Evolutionary conservation across 2,888 invertebrate species (phyloP).

Genomic region (Pogonocherus hispidulus): DNA sequence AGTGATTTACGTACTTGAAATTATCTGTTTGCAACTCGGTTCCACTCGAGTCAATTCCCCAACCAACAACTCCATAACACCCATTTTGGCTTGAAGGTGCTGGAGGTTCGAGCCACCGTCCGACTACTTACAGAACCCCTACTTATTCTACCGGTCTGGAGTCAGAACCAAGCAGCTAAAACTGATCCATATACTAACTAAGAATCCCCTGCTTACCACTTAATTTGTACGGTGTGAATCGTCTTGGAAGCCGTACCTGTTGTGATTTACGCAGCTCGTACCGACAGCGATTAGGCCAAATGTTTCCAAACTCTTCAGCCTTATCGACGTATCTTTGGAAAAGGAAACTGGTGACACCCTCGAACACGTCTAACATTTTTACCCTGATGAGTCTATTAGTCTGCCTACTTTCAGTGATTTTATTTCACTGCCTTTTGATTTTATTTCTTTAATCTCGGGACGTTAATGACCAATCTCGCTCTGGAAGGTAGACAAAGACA

Average conservation of each 20-base stretch:
- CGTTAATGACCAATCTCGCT: slow-evolving; percentile 40
- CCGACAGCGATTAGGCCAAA: slow-evolving; percentile 66
- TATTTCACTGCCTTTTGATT: slow-evolving; percentile 48
- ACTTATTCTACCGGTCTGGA: slow-evolving; percentile 64
- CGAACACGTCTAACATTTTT: slow-evolving; percentile 60
- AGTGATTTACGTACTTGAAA: slow-evolving; percentile 65
- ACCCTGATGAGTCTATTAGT: slow-evolving; percentile 65
- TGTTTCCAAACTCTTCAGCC: slow-evolving; percentile 61
- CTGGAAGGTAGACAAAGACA: not conserved
- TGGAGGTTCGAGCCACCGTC: slow-evolving; percentile 57
- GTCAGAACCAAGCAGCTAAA: slow-evolving; percentile 57
- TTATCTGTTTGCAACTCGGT: slow-evolving; percentile 45
- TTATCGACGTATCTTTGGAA: slow-evolving; percentile 62
- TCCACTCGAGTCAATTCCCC: slow-evolving; percentile 44
- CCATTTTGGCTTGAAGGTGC: slow-evolving; percentile 36
- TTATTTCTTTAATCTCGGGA: slow-evolving; percentile 46
- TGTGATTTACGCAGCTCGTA: slow-evolving; percentile 65
- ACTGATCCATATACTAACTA: slow-evolving; percentile 9
- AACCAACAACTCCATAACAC: slow-evolving; percentile 31
- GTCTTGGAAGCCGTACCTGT: slow-evolving; percentile 42
- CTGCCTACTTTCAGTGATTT: slow-evolving; percentile 62
- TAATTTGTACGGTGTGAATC: slow-evolving; percentile 50
- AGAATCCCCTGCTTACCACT: slow-evolving; percentile 12
- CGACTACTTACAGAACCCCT: slow-evolving; percentile 61
- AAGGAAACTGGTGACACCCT: slow-evolving; percentile 66